A percentile compares a stretch with the other conserved stretches of the same genome.
phyloP scores from a whole-genome alignment of 2,888 invertebrate species.

The Lacanobia wlatinum region DNA sequence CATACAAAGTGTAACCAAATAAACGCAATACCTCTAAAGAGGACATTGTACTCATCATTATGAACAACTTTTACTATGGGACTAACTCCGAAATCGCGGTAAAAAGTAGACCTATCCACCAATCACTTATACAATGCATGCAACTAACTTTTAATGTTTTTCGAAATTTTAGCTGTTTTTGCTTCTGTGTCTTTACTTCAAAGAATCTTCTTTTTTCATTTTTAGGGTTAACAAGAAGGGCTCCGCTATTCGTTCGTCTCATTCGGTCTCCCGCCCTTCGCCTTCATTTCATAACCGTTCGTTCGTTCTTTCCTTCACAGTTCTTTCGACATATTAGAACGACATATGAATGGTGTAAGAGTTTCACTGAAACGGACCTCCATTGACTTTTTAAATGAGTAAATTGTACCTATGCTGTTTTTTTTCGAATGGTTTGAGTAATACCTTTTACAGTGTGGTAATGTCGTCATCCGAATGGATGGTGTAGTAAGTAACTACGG shows the following conservation, averaged over 20 bases:
- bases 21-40: too few species aligned
- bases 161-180: not conserved
- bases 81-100: too few species aligned
- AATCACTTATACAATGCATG: too few species aligned
- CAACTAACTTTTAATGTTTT: not conserved
- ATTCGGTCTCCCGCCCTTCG: slow-evolving; percentile 53
- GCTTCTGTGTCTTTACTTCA: not conserved
- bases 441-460: not conserved
- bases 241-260: not conserved
- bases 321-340: slow-evolving; percentile 49
- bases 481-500: too few species aligned
- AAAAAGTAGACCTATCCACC: too few species aligned
- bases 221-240: not conserved
- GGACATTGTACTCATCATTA: too few species aligned
- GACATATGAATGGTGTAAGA: slow-evolving; percentile 46
- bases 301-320: slow-evolving; percentile 49
- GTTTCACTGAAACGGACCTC: slow-evolving; percentile 40
- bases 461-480: too few species aligned
- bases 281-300: slow-evolving; percentile 58
- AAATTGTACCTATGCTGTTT: not conserved
- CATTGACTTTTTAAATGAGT: slow-evolving; percentile 20
- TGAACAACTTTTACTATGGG: too few species aligned
- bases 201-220: not conserved
- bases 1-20: too few species aligned
- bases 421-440: slow-evolving; percentile 15